Evolutionary conservation across 2,888 invertebrate species (phyloP), one percentile per base, ranked within the genome.

Genomic region (Meiosimyza decipiens): DNA sequence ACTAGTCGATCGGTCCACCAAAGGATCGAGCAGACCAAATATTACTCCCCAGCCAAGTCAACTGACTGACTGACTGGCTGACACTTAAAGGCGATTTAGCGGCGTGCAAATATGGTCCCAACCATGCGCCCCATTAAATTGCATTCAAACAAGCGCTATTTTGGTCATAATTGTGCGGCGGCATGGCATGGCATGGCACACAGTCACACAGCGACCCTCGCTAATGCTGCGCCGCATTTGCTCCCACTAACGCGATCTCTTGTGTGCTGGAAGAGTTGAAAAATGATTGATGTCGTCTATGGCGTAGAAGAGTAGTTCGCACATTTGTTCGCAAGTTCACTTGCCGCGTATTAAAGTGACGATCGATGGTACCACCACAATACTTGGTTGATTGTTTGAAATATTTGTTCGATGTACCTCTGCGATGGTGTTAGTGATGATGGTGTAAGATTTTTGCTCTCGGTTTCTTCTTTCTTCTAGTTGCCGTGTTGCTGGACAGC

Each of bases 101-200:
- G 62, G 72, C 70, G 66, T 50, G 62, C 76, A 77, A 75, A 78
- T 77, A 77, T 78, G 77, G 76, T 69, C 74, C 68, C 73, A 72
- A 77, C 79, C 76, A 76, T 77, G 77, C 76, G 77, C 77, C 76
- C 78, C 78, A 78, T 76, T 77, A 77, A 78, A 79, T 77, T 76
- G 77, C 74, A 72, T 74, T 77, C 72, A 76, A 77, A 76, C 68
- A 49, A 65, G 71, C 59, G 47, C 67, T 68, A 57, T 68, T 68
- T 55, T 47, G 68, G 59, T n/a, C 68, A 50, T 68, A 57, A 68
- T 68, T 59, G 40, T 40, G 55, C 64, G 50, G 49, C 28, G 33
- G 51, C n/a, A 28, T 28, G 15, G 33, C n/a, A 28, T 28, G 15
- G 33, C 55, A 28, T 28, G 22, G 51, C 71, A 54, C 16, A 63